Evolutionary conservation across 53 echinoderm and acorn worm species (phyloP).

Genomic region (Temnopleurus reevesii): DNA sequence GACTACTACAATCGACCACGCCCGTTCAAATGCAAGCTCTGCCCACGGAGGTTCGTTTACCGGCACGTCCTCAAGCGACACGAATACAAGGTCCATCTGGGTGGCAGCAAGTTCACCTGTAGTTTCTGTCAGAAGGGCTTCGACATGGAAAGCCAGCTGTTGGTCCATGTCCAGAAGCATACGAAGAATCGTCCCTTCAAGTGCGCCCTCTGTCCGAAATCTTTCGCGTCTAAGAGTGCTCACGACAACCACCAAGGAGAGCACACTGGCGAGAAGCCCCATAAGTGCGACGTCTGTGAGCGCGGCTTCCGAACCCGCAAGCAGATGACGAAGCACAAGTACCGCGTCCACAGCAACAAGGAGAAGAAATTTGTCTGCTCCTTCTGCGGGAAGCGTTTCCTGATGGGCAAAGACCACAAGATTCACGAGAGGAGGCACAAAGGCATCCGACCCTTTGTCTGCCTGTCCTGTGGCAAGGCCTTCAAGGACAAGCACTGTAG

Average conservation of each 20-base stretch:
- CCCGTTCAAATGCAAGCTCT: slow-evolving; percentile 38
- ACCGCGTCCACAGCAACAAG: slow-evolving; percentile 15
- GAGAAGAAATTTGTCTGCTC: slow-evolving; percentile 31
- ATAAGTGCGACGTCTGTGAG: slow-evolving; percentile 38
- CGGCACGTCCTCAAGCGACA: not conserved
- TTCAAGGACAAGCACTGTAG: slow-evolving; percentile 22
- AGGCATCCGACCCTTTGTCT: slow-evolving; percentile 47
- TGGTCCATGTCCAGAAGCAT: slow-evolving; percentile 47
- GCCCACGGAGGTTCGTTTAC: slow-evolving; percentile 11
- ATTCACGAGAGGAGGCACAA: slow-evolving; percentile 43
- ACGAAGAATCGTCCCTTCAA: slow-evolving; percentile 46
- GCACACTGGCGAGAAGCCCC: slow-evolving; percentile 46
- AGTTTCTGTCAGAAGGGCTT: slow-evolving; percentile 51
- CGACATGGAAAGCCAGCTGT: slow-evolving; percentile 28
- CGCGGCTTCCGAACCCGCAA: slow-evolving; percentile 36
- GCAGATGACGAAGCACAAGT: slow-evolving; percentile 38
- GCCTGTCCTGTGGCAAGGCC: slow-evolving; percentile 37
- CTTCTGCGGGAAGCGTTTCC: slow-evolving; percentile 43
- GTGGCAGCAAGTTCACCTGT: slow-evolving; percentile 49
- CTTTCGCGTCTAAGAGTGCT: slow-evolving; percentile 38
- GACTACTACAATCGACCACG: slow-evolving; percentile 48
- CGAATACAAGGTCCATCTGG: not conserved
- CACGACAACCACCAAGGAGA: slow-evolving; percentile 40
- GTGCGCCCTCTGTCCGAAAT: slow-evolving; percentile 7
- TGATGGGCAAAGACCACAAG: not conserved